Evolutionary conservation across 2,888 invertebrate species (phyloP), one percentile per base, ranked within the genome.

Genomic region (Phoronis australis): DNA sequence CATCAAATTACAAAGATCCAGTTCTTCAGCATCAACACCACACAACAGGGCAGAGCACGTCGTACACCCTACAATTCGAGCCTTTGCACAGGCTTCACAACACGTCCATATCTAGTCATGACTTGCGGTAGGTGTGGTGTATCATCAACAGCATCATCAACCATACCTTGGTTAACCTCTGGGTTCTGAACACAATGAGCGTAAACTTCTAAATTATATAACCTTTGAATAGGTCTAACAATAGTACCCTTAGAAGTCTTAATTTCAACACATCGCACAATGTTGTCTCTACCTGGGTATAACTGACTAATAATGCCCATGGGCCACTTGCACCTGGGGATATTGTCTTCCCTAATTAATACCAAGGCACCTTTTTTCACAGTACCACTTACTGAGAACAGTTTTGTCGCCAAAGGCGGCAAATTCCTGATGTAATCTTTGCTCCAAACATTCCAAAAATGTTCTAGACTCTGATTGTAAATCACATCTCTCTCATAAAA

Each of bases 381-480:
- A 31, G 9, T n/a, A n/a, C n/a, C n/a, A n/a, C n/a, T n/a, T n/a
- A n/a, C n/a, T n/a, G n/a, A n/a, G n/a, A n/a, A n/a, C n/a, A n/a
- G n/a, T n/a, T n/a, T n/a, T n/a, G n/a, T n/a, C 31, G 31, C 31
- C 31, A 12, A 12, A 12, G 31, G 9, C 9, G 15, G 31, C 9
- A 31, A 15, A 31, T 31, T 31, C 31, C 24, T 6, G 4, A 45
- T 23, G 21, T 45, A 45, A 15, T 53, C 53, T 2, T 22, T 20
- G 6, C 20, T 31, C 57, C 57, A 57, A 9, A 47, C 12, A 35
- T 31, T 45, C 44, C 47, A 46, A 22, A 51, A 50, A 15, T 56
- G 42, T 4, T 51, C 23, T 12, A 51, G 15, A 15, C 49, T 20
- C 12, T 18, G 25, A 24, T 9, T n/a, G n/a, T n/a, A n/a, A n/a